These are phyloP conservation scores for Drosophila ogumai DNA, from an alignment of 1,140 invertebrate species.

Conservation along the genomic window DNA sequence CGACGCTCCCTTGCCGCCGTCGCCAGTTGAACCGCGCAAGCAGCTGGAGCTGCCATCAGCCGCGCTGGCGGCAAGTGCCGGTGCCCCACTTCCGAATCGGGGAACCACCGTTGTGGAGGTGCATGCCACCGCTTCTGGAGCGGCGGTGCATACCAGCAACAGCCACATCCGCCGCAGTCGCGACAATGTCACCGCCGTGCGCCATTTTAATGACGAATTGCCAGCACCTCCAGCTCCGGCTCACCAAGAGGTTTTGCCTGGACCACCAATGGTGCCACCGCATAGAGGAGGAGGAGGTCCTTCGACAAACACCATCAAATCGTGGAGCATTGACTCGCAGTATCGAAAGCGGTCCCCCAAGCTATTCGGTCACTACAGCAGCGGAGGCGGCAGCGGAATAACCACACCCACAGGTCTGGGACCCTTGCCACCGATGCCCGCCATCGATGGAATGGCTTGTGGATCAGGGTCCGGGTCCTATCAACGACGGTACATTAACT, in stretches of 20 bases:
- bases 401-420: constrained; percentile 85
- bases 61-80: constrained; percentile 88
- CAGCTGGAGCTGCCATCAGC: constrained; percentile 88
- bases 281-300: constrained; percentile 86
- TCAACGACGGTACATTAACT: constrained; percentile 85
- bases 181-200: constrained; percentile 70
- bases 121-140: constrained; percentile 71
- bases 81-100: constrained; percentile 43
- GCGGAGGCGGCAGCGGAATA: constrained; percentile 84
- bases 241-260: constrained; percentile 58
- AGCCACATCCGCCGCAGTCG: constrained; percentile 70
- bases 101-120: constrained; percentile 72
- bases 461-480: constrained; percentile 80
- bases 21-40: constrained; percentile 86
- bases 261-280: constrained; percentile 89
- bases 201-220: constrained; percentile 75
- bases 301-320: constrained; percentile 90
- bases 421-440: constrained; percentile 84
- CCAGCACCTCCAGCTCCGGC: constrained; percentile 70
- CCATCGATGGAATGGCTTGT: constrained; percentile 49
- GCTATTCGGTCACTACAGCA: constrained; percentile 70
- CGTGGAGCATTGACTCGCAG: constrained; percentile 92
- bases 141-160: constrained; percentile 64
- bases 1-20: constrained; percentile 91
- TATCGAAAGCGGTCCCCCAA: constrained; percentile 87